Percentiles rank a stretch among this genome's conserved stretches.
These are phyloP conservation scores for Molanna angustata DNA, from an alignment of 2,888 invertebrate species.

Conservation along the genomic window DNA sequence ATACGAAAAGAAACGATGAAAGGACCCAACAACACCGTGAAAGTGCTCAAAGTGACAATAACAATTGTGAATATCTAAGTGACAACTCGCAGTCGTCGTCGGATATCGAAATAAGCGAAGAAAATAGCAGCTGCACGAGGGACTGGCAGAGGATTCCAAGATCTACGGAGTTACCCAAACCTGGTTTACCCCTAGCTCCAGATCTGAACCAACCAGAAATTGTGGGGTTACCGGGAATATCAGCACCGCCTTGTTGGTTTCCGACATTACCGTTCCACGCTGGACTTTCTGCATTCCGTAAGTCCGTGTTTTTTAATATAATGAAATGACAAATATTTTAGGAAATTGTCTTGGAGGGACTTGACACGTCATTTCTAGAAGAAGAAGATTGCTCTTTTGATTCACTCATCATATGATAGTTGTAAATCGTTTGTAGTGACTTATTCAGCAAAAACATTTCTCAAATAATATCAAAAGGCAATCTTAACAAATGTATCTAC, in stretches of 20 bases:
- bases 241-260: conserved; percentile 46
- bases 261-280: conserved; percentile 57
- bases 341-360: no score
- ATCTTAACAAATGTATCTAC: no score
- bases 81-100: conserved; percentile 41
- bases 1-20: conserved; percentile 39
- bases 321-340: no score
- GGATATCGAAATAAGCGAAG: conserved; percentile 42
- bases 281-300: conserved; percentile 57
- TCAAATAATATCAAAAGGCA: no score
- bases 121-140: not conserved
- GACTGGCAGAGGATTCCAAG: not conserved
- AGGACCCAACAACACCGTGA: conserved; percentile 1
- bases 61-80: conserved; percentile 6
- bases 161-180: not conserved
- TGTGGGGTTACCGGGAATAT: conserved; percentile 38
- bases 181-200: not conserved
- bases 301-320: conserved; percentile 41
- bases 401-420: no score
- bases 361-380: no score
- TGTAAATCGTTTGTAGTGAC: no score
- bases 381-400: no score
- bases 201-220: no score
- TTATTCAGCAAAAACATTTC: no score
- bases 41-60: conserved; percentile 1